Base-by-base conservation (phyloP, 2,797 vertebrate species). In the Lagodon rhomboides region DNA sequence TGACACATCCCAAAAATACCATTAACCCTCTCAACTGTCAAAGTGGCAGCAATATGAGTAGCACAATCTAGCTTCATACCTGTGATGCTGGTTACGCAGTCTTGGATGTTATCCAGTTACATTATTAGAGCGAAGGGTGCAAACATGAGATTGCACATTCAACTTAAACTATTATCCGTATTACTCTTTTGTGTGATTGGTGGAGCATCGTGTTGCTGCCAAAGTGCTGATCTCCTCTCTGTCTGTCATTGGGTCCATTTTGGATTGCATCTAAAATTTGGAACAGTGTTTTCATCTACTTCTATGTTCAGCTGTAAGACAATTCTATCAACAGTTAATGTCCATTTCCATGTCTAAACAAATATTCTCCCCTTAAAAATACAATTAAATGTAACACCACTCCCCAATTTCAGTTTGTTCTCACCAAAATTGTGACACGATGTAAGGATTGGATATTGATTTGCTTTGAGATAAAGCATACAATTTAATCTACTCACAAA, bases 11-110 rank as follows among this genome's bases (percentile, higher is more conserved):
- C 38, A 49, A 15, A 75, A 70, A 65, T 20, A 69, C 3, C 15
- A 11, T 64, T 27, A 25, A 22, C 55, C 30, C 16, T 59, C 3
- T 51, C 60, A 18, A 38, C 25, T 60, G 27, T 23, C 44, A 18
- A 44, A 47, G 17, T 16, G 49, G 22, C 74, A 64, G 46, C 18
- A 4, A 34, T 68, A 34, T n/a, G n/a, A 55, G 12, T 17, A 63
- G 11, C 50, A 54, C 51, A 43, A n/a, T 54, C 13, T 22, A 53
- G 18, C 22, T 61, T 73, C 58, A 68, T 68, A 58, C 62, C 17
- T 25, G 12, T 68, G n/a, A 2, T 63, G 49, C 20, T 56, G 47
- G 22, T 47, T 46, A n/a, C 47, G 46, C 47, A 46, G 49, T 51
- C 38, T 50, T 69, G 16, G 44, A 22, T 68, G 18, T 66, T 50